Evolutionary conservation across 2,888 invertebrate genomes (phyloP).

Genomic region (Synanthedon andrenaeformis): DNA sequence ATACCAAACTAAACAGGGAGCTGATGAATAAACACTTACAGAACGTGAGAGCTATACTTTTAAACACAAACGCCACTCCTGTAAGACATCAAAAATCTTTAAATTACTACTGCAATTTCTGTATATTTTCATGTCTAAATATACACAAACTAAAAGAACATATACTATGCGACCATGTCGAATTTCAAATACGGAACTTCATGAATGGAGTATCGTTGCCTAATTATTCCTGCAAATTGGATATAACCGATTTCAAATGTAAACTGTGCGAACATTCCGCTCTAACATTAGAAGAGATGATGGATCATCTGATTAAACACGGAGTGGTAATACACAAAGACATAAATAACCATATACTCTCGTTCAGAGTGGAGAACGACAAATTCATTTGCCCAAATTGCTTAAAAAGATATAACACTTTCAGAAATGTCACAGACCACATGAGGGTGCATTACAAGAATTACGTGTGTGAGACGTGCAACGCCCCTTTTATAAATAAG

Average conservation of each 20-base stretch:
- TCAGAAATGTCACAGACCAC: slow-evolving; percentile 9
- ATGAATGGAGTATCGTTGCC: slow-evolving; percentile 22
- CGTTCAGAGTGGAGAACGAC: slow-evolving; percentile 21
- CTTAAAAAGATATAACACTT: slow-evolving; percentile 13
- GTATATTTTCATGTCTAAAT: neutral
- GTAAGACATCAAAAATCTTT: slow-evolving; percentile 2
- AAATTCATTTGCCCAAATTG: slow-evolving; percentile 26
- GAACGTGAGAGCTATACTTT: neutral
- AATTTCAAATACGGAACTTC: slow-evolving; percentile 8
- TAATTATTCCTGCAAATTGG: slow-evolving; percentile 36
- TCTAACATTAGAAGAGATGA: slow-evolving; percentile 25
- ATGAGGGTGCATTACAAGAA: slow-evolving; percentile 2
- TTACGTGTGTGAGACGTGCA: slow-evolving; percentile 11
- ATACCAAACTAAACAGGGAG: no score
- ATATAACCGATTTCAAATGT: slow-evolving; percentile 36
- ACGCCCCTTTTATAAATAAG: slow-evolving; percentile 10
- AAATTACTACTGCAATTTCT: slow-evolving; percentile 1
- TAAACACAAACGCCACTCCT: slow-evolving; percentile 24
- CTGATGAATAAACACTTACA: neutral
- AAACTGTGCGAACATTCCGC: slow-evolving; percentile 25
- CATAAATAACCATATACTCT: slow-evolving; percentile 42
- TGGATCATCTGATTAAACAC: slow-evolving; percentile 38
- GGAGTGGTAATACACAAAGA: slow-evolving; percentile 32
- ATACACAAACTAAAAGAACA: neutral
- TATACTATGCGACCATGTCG: slow-evolving; percentile 2